Evolutionary conservation across 2,888 invertebrate species (phyloP), one percentile per base, ranked within the genome.

Genomic region (Apamea sordens): DNA sequence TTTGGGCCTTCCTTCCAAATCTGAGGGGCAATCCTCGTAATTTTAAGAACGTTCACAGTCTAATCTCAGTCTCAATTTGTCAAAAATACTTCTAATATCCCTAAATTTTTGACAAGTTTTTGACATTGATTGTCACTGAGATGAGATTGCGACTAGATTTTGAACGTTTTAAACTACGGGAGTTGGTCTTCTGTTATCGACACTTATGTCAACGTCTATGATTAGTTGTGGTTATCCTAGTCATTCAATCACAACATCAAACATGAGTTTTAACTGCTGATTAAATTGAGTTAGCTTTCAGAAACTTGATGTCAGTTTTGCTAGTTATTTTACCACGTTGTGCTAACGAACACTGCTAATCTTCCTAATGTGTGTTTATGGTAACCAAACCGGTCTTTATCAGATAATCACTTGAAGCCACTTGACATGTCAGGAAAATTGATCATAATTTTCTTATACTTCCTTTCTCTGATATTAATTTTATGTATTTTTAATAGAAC

Each of bases 401-500:
- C 77, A 77, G 47, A 56, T 68, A 83, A 83, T 68, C 41, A 71
- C 65, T 47, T 53, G 28, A 21, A 78, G 59, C 41, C 18, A 41
- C 13, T 64, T 70, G 56, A 59, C 21, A 59, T 59, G 21, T 70
- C 69, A 70, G 69, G 65, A 70, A 78, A 84, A 67, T 36, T 67
- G n/a, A 65, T n/a, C 18, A 77, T 68, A 77, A 69, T 59, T 83
- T 76, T 70, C 50, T n/a, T 6, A n/a, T 0, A 63, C 18, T 83
- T 71, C 71, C 78, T 81, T 41, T 71, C 70, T 32, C 3, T 50
- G 71, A 79, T 61, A 77, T 53, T 32, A 68, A 32, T 67, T 84
- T 84, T 72, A 82, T 79, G 71, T 63, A 47, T 68, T 84, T 84
- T 82, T 80, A 70, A 80, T 73, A 65, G 69, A 56, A 73, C 15